These are phyloP conservation scores for Akabosia matsudoensis DNA, from an alignment of 1,140 invertebrate species.

Conservation along the genomic window DNA sequence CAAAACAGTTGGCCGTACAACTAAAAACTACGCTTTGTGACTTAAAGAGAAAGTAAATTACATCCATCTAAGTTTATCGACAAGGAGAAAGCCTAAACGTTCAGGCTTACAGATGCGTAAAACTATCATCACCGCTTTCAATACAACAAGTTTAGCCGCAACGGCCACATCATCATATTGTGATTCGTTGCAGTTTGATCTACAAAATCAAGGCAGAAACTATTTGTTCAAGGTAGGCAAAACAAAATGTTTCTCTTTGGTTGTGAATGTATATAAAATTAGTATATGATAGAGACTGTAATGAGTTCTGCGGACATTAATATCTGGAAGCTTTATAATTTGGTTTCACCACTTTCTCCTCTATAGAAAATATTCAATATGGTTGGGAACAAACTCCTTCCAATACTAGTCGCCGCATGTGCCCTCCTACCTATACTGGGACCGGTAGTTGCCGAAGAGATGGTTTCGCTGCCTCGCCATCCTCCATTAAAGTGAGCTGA, in stretches of 20 bases:
- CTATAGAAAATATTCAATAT: conserved; percentile 8
- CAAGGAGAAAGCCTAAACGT: neutral
- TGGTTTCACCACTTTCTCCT: neutral
- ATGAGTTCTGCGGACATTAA: too few relatives aligned
- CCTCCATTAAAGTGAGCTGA: conserved; percentile 9
- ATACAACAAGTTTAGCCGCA: neutral
- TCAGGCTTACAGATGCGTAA: neutral
- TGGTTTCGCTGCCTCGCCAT: conserved; percentile 7
- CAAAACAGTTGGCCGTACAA: too few relatives aligned
- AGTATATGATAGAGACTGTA: neutral
- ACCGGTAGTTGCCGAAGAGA: neutral
- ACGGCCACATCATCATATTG: neutral
- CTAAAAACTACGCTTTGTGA: too few relatives aligned
- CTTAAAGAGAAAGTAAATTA: too few relatives aligned
- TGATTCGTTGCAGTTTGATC: conserved; percentile 8
- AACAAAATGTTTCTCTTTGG: too few relatives aligned
- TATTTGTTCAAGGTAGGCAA: neutral
- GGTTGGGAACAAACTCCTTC: conserved; percentile 14
- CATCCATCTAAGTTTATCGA: neutral
- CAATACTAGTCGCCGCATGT: conserved; percentile 2
- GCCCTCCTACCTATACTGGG: neutral
- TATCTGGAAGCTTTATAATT: too few relatives aligned
- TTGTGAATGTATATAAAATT: too few relatives aligned
- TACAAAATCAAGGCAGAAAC: conserved; percentile 14
- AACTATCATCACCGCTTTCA: conserved; percentile 17